Percentiles rank a stretch among this genome's conserved stretches.
Evolutionary conservation across 2,888 invertebrate genomes (phyloP).

Genomic region (Cistogaster globosa): DNA sequence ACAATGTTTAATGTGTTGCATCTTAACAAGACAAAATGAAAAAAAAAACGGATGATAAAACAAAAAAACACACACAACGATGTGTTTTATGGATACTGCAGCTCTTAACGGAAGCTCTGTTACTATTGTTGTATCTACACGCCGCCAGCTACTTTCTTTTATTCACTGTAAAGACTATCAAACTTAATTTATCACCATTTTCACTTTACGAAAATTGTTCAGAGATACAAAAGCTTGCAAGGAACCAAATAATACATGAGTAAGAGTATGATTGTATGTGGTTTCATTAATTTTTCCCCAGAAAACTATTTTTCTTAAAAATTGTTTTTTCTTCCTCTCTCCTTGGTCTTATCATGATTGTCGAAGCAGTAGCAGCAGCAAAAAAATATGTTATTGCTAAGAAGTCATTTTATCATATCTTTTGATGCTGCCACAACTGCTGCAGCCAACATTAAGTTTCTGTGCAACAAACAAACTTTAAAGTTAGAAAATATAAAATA

Average conservation of each 20-base stretch:
- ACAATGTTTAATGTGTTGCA: conserved; percentile 36
- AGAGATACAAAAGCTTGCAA: conserved; percentile 25
- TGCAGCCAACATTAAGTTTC: conserved; percentile 40
- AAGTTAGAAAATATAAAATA: neutral
- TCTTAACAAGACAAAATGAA: neutral
- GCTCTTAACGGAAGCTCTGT: conserved; percentile 13
- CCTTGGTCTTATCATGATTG: conserved; percentile 53
- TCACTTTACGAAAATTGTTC: conserved; percentile 50
- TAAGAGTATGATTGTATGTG: neutral
- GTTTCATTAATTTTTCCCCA: conserved; percentile 48
- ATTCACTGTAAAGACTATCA: conserved; percentile 53
- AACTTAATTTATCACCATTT: conserved; percentile 66
- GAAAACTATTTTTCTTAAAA: conserved; percentile 39
- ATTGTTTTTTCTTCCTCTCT: neutral
- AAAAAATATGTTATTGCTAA: conserved; percentile 55
- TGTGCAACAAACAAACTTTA: conserved; percentile 17
- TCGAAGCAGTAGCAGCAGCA: conserved; percentile 10
- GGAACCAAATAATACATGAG: neutral
- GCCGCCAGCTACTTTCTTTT: conserved; percentile 35
- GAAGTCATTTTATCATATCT: conserved; percentile 54
- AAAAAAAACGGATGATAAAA: conserved; percentile 16
- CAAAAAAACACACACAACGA: conserved; percentile 30
- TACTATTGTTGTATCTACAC: conserved; percentile 10
- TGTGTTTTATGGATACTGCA: conserved; percentile 28
- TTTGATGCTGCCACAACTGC: conserved; percentile 36